Evolutionary conservation across 2,113 vertebrate species (phyloP).

Genomic region (Rhinolophus ferrumequinum): DNA sequence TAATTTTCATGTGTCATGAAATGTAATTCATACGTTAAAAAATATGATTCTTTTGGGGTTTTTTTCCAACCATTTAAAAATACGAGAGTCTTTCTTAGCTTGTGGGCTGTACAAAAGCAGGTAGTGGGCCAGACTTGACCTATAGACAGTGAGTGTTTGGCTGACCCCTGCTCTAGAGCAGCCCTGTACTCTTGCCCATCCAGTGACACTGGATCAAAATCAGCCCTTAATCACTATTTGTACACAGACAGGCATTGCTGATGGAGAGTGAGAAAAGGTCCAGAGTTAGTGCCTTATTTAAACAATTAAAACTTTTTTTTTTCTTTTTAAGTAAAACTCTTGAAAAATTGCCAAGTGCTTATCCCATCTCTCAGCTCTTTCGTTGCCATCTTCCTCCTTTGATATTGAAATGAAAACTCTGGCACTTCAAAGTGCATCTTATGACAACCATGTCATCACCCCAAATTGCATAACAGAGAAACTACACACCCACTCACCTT

Average conservation of each 20-base stretch:
- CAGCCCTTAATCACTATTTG: neutral
- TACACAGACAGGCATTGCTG: neutral
- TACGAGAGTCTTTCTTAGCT: slow-evolving; percentile 18
- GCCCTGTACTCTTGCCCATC: neutral
- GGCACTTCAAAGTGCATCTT: neutral
- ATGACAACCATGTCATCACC: neutral
- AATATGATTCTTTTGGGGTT: slow-evolving; percentile 17
- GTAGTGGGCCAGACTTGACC: neutral
- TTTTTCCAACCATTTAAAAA: neutral
- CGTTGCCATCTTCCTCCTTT: neutral
- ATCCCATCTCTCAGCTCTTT: neutral
- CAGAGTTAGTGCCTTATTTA: neutral
- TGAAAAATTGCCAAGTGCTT: neutral
- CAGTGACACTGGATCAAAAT: neutral
- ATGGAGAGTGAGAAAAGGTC: neutral
- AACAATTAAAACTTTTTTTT: neutral
- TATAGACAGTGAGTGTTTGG: neutral
- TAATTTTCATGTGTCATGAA: slow-evolving; percentile 18
- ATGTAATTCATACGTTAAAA: slow-evolving; percentile 26
- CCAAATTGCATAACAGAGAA: neutral
- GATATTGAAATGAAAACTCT: neutral
- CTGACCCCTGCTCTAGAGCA: neutral
- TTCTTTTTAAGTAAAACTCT: neutral
- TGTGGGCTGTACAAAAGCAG: neutral
- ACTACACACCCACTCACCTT: neutral